A percentile compares a stretch with the other conserved stretches of the same genome.
Evolutionary conservation across 2,888 invertebrate genomes (phyloP).

Genomic region (Myopa tessellatipennis): DNA sequence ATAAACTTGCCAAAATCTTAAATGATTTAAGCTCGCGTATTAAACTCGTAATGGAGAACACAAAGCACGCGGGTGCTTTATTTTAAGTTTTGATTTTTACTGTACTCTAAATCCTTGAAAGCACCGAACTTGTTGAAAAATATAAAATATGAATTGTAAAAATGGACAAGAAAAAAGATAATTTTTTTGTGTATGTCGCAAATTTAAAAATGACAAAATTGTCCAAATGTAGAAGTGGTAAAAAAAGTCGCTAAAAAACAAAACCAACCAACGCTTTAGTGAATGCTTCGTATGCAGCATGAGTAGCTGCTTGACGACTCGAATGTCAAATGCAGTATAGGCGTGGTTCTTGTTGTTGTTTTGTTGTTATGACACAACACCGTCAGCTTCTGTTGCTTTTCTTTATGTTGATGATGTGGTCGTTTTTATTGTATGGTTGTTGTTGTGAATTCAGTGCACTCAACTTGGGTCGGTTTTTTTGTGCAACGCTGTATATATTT

Average conservation of each 20-base stretch:
- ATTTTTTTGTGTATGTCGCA: no score
- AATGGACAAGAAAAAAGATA: no score
- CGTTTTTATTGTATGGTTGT: background rate
- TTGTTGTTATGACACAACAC: background rate
- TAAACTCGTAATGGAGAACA: no score
- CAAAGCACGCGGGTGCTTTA: no score
- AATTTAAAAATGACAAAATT: no score
- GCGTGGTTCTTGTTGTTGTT: background rate
- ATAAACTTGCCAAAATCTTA: no score
- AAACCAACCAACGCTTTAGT: background rate
- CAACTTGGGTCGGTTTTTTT: background rate
- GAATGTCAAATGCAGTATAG: constrained; percentile 16
- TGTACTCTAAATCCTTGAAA: no score
- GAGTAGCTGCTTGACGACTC: constrained; percentile 14
- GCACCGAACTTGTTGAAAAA: no score
- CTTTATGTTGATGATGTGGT: background rate
- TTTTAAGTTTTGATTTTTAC: no score
- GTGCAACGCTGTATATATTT: background rate
- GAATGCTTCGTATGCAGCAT: background rate
- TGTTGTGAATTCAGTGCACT: background rate
- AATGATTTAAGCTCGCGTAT: no score
- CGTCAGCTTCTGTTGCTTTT: background rate
- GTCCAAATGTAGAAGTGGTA: no score
- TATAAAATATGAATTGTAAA: no score
- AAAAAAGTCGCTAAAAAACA: background rate